Base-by-base conservation (phyloP, 2,797 vertebrate genomes). In the Pogoniulus pusillus region DNA sequence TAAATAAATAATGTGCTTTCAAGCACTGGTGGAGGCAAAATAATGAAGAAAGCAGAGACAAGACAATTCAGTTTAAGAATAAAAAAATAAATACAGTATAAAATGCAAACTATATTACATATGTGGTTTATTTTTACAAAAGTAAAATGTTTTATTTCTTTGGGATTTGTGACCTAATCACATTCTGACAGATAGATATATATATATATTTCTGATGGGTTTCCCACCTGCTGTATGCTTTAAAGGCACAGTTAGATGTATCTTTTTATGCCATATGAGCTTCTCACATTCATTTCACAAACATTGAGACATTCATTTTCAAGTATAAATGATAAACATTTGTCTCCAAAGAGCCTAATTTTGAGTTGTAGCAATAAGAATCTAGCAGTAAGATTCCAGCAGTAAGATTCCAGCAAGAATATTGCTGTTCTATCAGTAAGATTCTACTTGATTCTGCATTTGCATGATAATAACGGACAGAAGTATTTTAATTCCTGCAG, bases 401-500 rank as follows among this genome's bases (percentile, higher is more conserved):
- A 93, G 39, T 45, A 90, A 90, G 49, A 77, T 79, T 81, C 49
- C 94, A 77, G 84, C 90, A 72, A 70, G 20, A n/a, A 63, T 80
- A 63, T 83, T 34, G 18, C 47, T 90, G 24, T 70, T 93, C 37
- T 65, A 85, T 39, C 84, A 93, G 41, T 49, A 90, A 90, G 51
- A 78, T 79, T 81, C 51, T 94, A 77, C 76, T 88, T 74, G 30
- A 29, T 82, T 78, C 66, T 86, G 18, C 20, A 82, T 96, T 96
- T 95, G 27, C 85, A 92, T 93, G 47, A 27, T 81, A 93, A 88
- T 87, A 34, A 88, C 87, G 37, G 71, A 64, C 76, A 78, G 70
- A 93, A 91, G 45, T 82, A 91, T 81, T 95, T 95, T 62, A 83
- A 85, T 94, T 89, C 41, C 90, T 86, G 51, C 41, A 55, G n/a